phyloP scores from a whole-genome alignment of 2,113 vertebrate species.

The Amazona vittata region DNA sequence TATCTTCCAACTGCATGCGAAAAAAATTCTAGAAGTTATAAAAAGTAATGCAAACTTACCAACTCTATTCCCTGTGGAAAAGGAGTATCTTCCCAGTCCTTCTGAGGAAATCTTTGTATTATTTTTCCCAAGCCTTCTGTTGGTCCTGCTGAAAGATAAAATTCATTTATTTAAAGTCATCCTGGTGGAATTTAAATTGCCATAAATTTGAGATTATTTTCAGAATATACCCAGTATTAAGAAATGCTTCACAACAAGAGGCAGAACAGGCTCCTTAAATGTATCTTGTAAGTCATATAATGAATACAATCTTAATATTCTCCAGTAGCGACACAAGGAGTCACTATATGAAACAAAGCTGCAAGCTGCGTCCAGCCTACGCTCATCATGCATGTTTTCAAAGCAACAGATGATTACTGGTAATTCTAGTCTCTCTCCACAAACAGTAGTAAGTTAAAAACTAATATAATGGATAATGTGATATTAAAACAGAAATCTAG shows the following conservation, averaged over 20 bases:
- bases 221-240: not conserved
- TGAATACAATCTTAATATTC: not conserved
- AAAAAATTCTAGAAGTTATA: not conserved
- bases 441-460: not conserved
- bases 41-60: conserved; percentile 79
- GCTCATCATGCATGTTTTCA: accelerated
- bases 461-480: not conserved
- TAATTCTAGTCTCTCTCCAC: not conserved
- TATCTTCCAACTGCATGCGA: accelerated
- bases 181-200: not conserved
- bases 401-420: not conserved
- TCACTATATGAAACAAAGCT: not conserved
- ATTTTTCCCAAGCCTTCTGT: conserved; percentile 95
- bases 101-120: conserved; percentile 95
- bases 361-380: not conserved
- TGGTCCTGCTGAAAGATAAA: conserved; percentile 78
- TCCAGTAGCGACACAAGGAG: not conserved
- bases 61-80: conserved; percentile 98
- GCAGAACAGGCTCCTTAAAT: not conserved
- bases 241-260: not conserved
- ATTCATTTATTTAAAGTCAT: not conserved
- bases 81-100: conserved; percentile 94
- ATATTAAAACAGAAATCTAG: not conserved
- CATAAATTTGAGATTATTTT: not conserved
- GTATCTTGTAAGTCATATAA: not conserved